Conservation (phyloP, 2,797 vertebrate species). For the Pseudochirops corinnae region DNA sequence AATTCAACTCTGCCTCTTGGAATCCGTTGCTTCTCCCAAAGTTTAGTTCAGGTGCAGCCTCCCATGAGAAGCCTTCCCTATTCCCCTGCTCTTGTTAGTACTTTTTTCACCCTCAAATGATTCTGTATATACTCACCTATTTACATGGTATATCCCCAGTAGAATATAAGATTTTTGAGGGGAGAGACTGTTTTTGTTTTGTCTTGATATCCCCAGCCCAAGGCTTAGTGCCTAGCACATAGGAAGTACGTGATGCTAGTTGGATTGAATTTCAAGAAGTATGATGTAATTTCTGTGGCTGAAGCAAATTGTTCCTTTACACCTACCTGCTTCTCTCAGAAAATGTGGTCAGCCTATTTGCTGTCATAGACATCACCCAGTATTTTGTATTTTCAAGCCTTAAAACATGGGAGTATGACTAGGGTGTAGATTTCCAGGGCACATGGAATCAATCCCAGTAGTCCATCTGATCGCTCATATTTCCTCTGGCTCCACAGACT, state of each 20-base stretch:
- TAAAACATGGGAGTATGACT: constrained; percentile 16
- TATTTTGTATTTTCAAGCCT: constrained; percentile 38
- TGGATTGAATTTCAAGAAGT: background rate
- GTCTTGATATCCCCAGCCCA: background rate
- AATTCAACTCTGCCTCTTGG: background rate
- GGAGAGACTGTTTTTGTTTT: background rate
- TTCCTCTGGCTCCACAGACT: background rate
- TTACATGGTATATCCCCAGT: background rate
- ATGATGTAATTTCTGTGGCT: background rate
- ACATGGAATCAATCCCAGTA: constrained; percentile 28
- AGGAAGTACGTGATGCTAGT: background rate
- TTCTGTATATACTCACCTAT: background rate
- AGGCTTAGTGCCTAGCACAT: background rate
- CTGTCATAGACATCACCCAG: background rate
- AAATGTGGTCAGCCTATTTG: constrained; percentile 41
- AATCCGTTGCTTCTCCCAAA: background rate
- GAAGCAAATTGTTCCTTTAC: background rate
- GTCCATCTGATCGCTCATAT: constrained; percentile 23
- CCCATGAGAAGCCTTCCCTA: background rate
- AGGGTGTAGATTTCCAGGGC: constrained; percentile 3
- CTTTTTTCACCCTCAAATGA: background rate
- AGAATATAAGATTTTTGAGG: background rate
- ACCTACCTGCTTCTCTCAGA: background rate
- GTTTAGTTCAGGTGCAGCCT: background rate
- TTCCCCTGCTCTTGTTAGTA: background rate